phyloP scores from a whole-genome alignment of 2,888 invertebrate genomes.

The Torymus aiolomorphi region DNA sequence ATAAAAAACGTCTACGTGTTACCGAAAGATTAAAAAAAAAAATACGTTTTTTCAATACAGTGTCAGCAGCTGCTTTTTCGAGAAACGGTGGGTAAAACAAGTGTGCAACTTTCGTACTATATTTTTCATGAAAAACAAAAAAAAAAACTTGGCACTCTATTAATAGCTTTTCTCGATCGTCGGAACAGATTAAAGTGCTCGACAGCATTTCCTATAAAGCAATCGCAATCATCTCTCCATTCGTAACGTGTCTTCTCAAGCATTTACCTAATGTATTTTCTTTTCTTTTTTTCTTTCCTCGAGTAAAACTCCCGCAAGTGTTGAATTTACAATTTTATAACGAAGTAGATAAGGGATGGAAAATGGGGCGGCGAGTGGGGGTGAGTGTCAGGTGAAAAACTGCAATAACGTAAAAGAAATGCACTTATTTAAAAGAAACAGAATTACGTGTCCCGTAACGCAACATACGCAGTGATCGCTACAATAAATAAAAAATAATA shows the following conservation, averaged over 20 bases:
- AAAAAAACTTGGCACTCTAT: constrained; percentile 35
- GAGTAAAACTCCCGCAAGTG: constrained; percentile 27
- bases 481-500: constrained; percentile 64
- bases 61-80: constrained; percentile 43
- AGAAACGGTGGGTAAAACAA: constrained; percentile 1
- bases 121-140: constrained; percentile 51
- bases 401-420: constrained; percentile 50
- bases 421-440: constrained; percentile 43
- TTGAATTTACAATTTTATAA: constrained; percentile 50
- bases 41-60: constrained; percentile 43
- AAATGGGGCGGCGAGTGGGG: constrained; percentile 16
- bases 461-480: constrained; percentile 64
- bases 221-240: constrained; percentile 13
- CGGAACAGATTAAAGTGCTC: constrained; percentile 1
- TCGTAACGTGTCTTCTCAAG: constrained; percentile 18
- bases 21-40: constrained; percentile 37
- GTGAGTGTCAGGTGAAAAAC: constrained; percentile 36
- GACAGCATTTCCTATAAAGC: constrained; percentile 15
- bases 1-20: constrained; percentile 54
- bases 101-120: constrained; percentile 51
- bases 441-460: constrained; percentile 50
- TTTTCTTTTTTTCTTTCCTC: not conserved
- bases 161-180: constrained; percentile 30
- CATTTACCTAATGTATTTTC: constrained; percentile 7
- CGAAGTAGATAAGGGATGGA: not conserved